Evolutionary conservation across 2,113 vertebrate genomes (phyloP), one percentile per base, ranked within the genome.

Genomic region (Triplophysa siluroides): DNA sequence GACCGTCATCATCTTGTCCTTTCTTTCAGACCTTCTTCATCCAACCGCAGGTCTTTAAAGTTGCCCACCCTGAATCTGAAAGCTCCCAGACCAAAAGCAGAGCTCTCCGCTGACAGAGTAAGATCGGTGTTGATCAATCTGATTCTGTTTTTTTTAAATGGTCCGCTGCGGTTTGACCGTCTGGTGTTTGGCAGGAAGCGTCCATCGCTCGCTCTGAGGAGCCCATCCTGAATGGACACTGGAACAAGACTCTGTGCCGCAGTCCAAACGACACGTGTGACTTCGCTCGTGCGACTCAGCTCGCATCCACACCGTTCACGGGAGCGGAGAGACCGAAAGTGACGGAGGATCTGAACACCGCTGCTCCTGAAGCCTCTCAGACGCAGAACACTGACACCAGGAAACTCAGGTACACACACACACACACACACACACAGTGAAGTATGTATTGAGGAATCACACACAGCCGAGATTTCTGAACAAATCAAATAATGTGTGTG

Each of bases 241-340:
- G 78, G 52, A 94, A 94, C 81, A 91, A 92, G 76, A 93, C 87
- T 19, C 87, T 96, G 63, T 93, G 91, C 83, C 90, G 92, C 63
- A 93, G 92, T 83, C 94, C 93, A 3, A 94, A 96, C 78, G 91
- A 95, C 79, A 95, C 94, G 0, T 92, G 92, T 85, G 94, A 95
- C 72, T 96, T 96, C 11, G 90, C 87, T n/a, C 86, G 86, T 78
- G 93, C 93, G 24, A 91, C 94, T 58, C 92, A 80, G 11, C 84
- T 95, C 83, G 94, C 90, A 11, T 96, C 95, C 1, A 95, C 94
- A 0, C 95, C 95, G n/a, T 95, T 94, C 58, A 91, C 90, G 3
- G 19, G 78, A 73, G 33, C 50, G 21, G 29, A 73, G n/a, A 64
- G 21, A 3, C 16, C 29, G 11, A 33, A n/a, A 23, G 47, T 29